These are phyloP conservation scores for Halocynthia aurantium DNA, from an alignment of 23 tunicate species.

Conservation along the genomic window DNA sequence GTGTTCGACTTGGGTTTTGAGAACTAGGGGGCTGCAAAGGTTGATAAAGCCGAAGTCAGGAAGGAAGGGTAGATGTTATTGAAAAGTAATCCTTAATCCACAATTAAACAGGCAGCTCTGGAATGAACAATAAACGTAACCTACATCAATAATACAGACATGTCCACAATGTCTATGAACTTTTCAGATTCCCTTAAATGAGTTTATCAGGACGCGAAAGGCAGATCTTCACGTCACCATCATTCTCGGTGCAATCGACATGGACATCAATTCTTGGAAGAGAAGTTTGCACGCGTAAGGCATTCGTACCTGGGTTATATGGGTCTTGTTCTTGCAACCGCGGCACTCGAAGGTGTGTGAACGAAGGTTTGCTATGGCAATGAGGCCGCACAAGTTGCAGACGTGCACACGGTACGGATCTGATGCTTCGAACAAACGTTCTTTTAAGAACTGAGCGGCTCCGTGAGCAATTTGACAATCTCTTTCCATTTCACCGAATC, in stretches of 20 bases:
- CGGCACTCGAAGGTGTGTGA: slow-evolving; percentile 97
- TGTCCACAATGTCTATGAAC: no score
- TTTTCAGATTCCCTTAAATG: no score
- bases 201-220: neutral
- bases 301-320: slow-evolving; percentile 98
- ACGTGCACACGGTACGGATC: slow-evolving; percentile 99
- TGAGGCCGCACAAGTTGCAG: slow-evolving; percentile 95
- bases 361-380: slow-evolving; percentile 90
- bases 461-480: slow-evolving; percentile 99
- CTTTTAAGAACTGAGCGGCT: slow-evolving; percentile 93
- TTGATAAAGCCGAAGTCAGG: no score
- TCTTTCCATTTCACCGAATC: slow-evolving; percentile 99
- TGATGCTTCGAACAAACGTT: slow-evolving; percentile 96
- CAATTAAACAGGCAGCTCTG: no score
- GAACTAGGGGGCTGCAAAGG: no score
- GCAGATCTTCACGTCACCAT: slow-evolving; percentile 60
- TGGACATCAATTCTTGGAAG: slow-evolving; percentile 98
- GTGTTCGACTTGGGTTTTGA: no score
- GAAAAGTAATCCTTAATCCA: no score
- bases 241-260: slow-evolving; percentile 99
- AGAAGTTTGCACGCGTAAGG: slow-evolving; percentile 99
- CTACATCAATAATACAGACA: no score
- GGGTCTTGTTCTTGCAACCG: slow-evolving; percentile 96
- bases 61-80: no score
- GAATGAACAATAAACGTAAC: no score